These are phyloP conservation scores for Eueides isabella DNA, from an alignment of 1,140 invertebrate species.

Conservation along the genomic window DNA sequence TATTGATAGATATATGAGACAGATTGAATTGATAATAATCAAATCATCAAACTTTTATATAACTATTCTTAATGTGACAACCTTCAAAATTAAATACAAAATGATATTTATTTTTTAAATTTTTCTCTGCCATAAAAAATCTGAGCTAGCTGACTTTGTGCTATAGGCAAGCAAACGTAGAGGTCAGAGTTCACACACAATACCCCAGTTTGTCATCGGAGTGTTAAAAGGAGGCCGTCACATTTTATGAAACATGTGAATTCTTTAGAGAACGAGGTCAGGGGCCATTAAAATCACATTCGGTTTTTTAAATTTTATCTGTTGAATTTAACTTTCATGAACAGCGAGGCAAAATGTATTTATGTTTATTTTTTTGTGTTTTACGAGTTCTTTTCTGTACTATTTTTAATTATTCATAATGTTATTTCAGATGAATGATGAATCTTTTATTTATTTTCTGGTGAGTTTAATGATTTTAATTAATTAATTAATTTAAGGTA, in stretches of 20 bases:
- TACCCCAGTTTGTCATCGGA: constrained; percentile 23
- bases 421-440: background rate
- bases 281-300: constrained; percentile 12
- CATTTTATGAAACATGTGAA: constrained; percentile 20
- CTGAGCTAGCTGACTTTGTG: background rate
- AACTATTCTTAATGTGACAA: no score
- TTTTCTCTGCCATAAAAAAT: no score
- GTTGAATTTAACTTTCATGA: background rate
- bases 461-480: background rate
- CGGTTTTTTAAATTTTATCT: constrained; percentile 5
- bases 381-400: background rate
- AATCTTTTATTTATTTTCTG: background rate
- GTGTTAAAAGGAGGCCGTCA: constrained; percentile 21
- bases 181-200: constrained; percentile 21
- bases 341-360: background rate
- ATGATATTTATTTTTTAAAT: no score
- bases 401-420: background rate
- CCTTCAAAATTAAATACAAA: no score
- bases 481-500: no score
- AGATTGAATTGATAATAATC: no score
- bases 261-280: constrained; percentile 15
- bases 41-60: no score
- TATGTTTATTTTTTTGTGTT: background rate
- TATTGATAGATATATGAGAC: no score
- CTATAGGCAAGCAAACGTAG: background rate